Evolutionary conservation across 2,888 invertebrate species (phyloP).

Genomic region (Watsonalla binaria): DNA sequence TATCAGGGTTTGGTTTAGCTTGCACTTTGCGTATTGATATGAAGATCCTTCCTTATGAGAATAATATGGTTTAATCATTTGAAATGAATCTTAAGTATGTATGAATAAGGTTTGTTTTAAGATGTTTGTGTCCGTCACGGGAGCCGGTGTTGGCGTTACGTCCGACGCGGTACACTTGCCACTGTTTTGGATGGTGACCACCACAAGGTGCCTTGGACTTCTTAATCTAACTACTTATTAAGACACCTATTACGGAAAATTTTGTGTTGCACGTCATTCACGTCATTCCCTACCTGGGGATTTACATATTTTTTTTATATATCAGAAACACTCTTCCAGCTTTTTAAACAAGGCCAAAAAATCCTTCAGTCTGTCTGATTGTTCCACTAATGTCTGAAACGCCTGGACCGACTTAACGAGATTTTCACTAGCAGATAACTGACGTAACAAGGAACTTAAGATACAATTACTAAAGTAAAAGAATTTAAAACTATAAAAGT

Average conservation of each 20-base stretch:
- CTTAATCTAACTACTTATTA: neutral
- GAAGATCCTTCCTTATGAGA: neutral
- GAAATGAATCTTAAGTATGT: neutral
- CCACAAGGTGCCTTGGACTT: neutral
- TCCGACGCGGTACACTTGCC: constrained; percentile 48
- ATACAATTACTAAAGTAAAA: too few species aligned
- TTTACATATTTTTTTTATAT: too few species aligned
- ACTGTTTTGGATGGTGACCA: constrained; percentile 35
- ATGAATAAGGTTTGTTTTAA: neutral
- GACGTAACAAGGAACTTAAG: too few species aligned
- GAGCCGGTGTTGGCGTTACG: constrained; percentile 52
- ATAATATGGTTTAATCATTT: neutral
- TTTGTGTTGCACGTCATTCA: neutral
- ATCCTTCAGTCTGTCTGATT: too few species aligned
- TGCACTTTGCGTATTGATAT: neutral
- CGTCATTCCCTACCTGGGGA: too few species aligned
- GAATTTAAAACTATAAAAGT: too few species aligned
- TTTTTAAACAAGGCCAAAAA: too few species aligned
- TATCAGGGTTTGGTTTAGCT: neutral
- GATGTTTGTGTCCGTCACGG: constrained; percentile 42
- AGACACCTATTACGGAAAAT: neutral
- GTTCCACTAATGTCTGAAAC: too few species aligned
- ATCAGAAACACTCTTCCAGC: too few species aligned
- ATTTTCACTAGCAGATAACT: too few species aligned
- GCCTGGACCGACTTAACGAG: too few species aligned